Evolutionary conservation across 1,140 invertebrate genomes (phyloP).

Genomic region (Ostrea edulis): DNA sequence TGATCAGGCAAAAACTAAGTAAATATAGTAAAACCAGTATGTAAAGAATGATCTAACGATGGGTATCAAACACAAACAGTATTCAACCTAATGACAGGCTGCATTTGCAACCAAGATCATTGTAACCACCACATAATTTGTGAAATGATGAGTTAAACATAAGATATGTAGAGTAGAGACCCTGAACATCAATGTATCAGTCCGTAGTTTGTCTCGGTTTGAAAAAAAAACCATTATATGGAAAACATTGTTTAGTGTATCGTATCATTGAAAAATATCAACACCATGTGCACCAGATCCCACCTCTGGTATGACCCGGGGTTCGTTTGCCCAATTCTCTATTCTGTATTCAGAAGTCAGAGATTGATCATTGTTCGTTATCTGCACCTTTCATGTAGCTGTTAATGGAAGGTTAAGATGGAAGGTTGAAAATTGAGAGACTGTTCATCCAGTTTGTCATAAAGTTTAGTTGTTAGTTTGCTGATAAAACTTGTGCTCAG

Average conservation of each 20-base stretch:
- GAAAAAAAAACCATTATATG: background rate
- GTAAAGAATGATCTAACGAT: background rate
- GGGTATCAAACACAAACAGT: background rate
- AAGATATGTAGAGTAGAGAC: background rate
- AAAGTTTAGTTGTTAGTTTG: background rate
- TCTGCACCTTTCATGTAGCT: too few relatives aligned
- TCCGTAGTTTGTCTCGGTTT: background rate
- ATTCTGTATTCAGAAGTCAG: too few relatives aligned
- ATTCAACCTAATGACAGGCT: background rate
- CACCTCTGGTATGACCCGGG: too few relatives aligned
- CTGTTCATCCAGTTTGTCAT: background rate
- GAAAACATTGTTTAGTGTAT: background rate
- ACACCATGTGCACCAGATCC: background rate
- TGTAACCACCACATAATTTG: background rate
- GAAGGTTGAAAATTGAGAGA: background rate
- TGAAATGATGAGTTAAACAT: background rate
- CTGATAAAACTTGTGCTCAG: background rate
- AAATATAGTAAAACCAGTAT: background rate
- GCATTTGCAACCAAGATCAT: background rate
- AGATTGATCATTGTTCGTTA: too few relatives aligned
- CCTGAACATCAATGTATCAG: too few relatives aligned
- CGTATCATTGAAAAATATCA: background rate
- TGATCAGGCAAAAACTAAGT: background rate
- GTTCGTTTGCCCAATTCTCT: too few relatives aligned
- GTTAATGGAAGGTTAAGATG: background rate